Base-by-base conservation (phyloP, 2,888 invertebrate species). In the Drosophila pseudotakahashii region DNA sequence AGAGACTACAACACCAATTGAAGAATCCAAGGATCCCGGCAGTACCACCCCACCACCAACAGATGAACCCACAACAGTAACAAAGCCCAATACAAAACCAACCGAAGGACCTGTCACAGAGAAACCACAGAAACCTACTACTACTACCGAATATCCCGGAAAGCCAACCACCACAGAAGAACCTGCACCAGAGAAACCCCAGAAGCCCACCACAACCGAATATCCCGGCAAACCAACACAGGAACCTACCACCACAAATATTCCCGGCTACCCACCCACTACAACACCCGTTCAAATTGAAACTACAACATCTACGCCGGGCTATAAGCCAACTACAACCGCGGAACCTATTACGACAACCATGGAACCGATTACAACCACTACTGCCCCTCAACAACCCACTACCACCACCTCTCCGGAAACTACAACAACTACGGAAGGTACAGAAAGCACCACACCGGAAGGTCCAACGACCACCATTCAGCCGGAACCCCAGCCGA, bases 1-100 rank as follows among this genome's bases (percentile, higher is more conserved):
- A 3, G 34, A 57, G 34, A 48, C 48, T 7, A 58, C 73, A 1
- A 47, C 37, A 13, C 60, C 55, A 34, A 37, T 61, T 26, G 70
- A 64, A 32, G 52, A 63, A 1, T 44, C 74, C 7, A 64, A 64
- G 4, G 60, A 69, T 4, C 69, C 69, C 1, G 60, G 52, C 16
- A 60, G 52, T 11, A 68, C 60, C 5, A 41, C 68, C 2, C 26
- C 47, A 19, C 10, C 11, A 10, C 32, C 64, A 23, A 61, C 61
- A 1, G 70, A 74, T 51, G n/a, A 61, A 23, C 82, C 86, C 60
- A 80, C 72, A n/a, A 72, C 78, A 10, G 77, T 74, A 0, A 61
- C 60, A 2, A 64, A 69, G 23, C 69, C 78, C 19, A 75, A 64
- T 3, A 59, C 44, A 1, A 53, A 66, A 39, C 50, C 72, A 3